phyloP scores from a whole-genome alignment of 92 coral and sea anemone species.

The Zoanthus sansibaricus region DNA sequence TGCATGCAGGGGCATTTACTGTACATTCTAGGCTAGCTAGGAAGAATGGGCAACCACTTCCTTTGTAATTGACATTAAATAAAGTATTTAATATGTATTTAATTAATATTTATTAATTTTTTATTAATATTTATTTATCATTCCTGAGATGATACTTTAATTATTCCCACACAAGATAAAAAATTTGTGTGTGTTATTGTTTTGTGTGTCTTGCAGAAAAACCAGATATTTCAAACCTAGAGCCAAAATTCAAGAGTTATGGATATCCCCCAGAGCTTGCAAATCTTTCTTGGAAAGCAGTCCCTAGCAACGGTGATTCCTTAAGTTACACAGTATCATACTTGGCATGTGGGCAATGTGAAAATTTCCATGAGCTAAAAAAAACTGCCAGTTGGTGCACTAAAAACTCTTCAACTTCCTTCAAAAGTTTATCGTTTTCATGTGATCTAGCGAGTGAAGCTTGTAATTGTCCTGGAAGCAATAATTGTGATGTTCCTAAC shows the following conservation, averaged over 20 bases:
- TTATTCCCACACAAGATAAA: too few relatives aligned
- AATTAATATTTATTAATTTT: too few relatives aligned
- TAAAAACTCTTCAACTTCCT: not conserved
- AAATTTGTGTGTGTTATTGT: too few relatives aligned
- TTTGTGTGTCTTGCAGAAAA: not conserved
- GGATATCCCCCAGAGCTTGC: constrained; percentile 5
- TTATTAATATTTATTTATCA: too few relatives aligned
- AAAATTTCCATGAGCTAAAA: not conserved
- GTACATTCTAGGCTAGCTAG: too few relatives aligned
- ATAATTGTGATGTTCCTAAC: not conserved
- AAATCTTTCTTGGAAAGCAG: not conserved
- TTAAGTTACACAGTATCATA: constrained; percentile 5
- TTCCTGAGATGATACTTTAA: too few relatives aligned
- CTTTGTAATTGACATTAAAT: too few relatives aligned
- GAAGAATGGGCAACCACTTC: too few relatives aligned
- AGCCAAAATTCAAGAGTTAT: not conserved
- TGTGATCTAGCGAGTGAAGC: not conserved
- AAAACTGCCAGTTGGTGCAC: not conserved
- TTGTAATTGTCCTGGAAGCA: not conserved
- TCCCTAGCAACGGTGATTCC: not conserved
- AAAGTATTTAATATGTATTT: too few relatives aligned
- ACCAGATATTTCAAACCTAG: not conserved
- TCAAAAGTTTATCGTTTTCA: not conserved
- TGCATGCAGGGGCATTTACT: too few relatives aligned
- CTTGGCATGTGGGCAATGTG: not conserved